phyloP scores from a whole-genome alignment of 2,113 vertebrate species.

The Atlantisia rogersi region DNA sequence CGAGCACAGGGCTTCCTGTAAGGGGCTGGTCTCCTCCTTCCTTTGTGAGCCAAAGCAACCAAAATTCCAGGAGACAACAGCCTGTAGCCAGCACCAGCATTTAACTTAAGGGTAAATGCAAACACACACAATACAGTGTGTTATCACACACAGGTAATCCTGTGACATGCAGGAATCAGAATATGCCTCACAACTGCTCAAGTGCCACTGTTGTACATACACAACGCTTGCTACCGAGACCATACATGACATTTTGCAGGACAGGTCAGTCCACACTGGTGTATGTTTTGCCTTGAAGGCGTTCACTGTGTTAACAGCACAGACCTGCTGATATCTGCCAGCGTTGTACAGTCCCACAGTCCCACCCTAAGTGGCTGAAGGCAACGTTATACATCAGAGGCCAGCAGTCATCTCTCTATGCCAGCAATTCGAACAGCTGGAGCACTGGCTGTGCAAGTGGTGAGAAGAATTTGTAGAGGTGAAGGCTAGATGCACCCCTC shows the following conservation, averaged over 20 bases:
- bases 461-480: background rate
- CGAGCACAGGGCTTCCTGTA: background rate
- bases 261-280: background rate
- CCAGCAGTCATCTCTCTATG: background rate
- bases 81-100: background rate
- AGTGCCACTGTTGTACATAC: background rate
- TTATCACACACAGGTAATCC: rapidly evolving
- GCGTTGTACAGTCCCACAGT: background rate
- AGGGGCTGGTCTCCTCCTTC: background rate
- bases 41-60: background rate
- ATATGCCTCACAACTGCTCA: background rate
- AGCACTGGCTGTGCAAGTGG: rapidly evolving
- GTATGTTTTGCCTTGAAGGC: background rate
- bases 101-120: background rate
- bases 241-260: background rate
- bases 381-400: background rate
- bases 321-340: background rate
- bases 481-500: background rate
- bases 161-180: background rate
- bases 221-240: background rate
- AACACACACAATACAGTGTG: background rate
- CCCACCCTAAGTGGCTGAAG: background rate
- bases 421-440: background rate
- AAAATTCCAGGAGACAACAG: background rate
- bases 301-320: background rate